phyloP scores from a whole-genome alignment of 2,113 vertebrate genomes.

The Thalassarche chlororhynchos region DNA sequence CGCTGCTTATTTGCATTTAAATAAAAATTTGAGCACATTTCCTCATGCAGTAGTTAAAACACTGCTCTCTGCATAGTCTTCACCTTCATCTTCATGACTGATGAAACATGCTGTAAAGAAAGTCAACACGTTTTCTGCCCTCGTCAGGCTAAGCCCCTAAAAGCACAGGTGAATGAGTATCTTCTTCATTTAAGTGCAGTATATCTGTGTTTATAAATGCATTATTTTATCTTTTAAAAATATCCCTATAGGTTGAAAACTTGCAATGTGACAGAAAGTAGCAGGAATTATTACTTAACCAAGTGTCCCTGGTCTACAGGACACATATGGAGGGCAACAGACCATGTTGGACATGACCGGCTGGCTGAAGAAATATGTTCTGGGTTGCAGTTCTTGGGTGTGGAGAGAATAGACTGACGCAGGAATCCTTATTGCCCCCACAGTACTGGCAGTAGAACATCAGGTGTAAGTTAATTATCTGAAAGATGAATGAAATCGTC shows the following conservation, averaged over 20 bases:
- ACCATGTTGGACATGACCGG: not conserved
- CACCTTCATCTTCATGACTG: not conserved
- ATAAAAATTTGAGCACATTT: not conserved
- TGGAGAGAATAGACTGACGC: not conserved
- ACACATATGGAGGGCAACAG: not conserved
- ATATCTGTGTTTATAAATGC: not conserved
- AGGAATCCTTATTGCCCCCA: not conserved
- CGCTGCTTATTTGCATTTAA: not conserved
- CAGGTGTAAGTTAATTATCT: not conserved
- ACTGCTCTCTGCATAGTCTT: not conserved
- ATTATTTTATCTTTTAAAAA: not conserved
- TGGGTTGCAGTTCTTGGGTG: not conserved
- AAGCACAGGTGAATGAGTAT: not conserved
- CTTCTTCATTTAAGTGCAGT: not conserved
- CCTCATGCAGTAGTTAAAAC: not conserved
- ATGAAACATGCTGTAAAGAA: rapidly evolving
- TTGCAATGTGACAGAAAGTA: not conserved
- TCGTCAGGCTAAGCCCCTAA: not conserved
- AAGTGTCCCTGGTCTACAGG: not conserved
- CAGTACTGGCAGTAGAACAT: not conserved
- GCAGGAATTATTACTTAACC: not conserved
- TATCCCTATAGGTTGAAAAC: not conserved
- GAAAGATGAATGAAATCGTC: not conserved
- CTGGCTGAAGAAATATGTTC: not conserved
- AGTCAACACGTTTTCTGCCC: not conserved